Evolutionary conservation across 2,888 invertebrate species (phyloP), one percentile per base, ranked within the genome.

Genomic region (Philereme vetulata): DNA sequence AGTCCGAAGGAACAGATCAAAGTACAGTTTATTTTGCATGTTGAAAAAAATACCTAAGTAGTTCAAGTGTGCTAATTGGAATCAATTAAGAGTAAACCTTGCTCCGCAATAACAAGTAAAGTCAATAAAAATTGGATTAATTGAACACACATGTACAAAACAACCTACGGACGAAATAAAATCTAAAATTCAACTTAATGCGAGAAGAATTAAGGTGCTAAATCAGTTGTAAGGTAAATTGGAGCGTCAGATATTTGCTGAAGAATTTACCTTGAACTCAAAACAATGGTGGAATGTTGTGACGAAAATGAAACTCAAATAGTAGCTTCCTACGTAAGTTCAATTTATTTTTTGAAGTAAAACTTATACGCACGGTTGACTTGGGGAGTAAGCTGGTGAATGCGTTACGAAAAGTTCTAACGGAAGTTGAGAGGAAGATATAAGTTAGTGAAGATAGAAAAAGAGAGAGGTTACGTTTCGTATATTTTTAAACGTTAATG

Each of bases 261-360:
- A 73, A 72, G 71, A 76, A 72, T 71, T 67, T 79, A 68, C 88
- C 88, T 88, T 88, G 88, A 88, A 87, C 86, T 80, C 75, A 79
- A 74, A 81, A 85, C 82, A 82, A 84, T 80, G 84, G 81, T 62
- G 72, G 66, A 66, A 64, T 60, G 59, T 65, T 60, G 46, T 34
- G 72, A 76, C 67, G 76, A 83, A 85, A 85, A 80, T 70, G 84
- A 86, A 84, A 86, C 82, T 78, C 63, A 35, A 54, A 49, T 56
- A 45, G 7, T 5, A 35, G 21, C 38, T 44, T 55, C 40, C 2
- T 42, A 36, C 11, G 7, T 44, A 44, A 5, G 44, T 21, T 11
- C 4, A 4, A 5, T 11, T 6, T 44, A 5, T 44, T 44, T 44
- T n/a, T n/a, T n/a, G n/a, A n/a, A n/a, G n/a, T n/a, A n/a, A n/a